Percentiles rank a stretch among this genome's conserved stretches.
These are phyloP conservation scores for Tenebrio molitor DNA, from an alignment of 1,140 invertebrate genomes.

Conservation along the genomic window DNA sequence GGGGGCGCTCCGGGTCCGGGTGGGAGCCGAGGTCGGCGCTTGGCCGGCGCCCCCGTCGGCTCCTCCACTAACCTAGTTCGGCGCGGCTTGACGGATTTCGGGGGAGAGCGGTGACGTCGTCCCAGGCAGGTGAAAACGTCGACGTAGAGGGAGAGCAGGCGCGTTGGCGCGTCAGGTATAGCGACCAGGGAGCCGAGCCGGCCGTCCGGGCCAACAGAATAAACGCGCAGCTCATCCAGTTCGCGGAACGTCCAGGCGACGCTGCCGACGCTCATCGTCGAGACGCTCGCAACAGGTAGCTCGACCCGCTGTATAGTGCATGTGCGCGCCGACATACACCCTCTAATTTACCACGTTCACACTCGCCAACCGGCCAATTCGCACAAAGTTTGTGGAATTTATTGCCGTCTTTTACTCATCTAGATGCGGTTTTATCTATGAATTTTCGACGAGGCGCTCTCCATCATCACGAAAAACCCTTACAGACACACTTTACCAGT, in stretches of 20 bases:
- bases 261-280: slow-evolving; percentile 43
- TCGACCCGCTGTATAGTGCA: slow-evolving; percentile 27
- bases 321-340: slow-evolving; percentile 36
- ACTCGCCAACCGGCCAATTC: slow-evolving; percentile 10
- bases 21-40: too few species aligned
- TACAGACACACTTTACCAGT: neutral
- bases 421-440: neutral
- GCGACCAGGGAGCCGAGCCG: slow-evolving; percentile 50
- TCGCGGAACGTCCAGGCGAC: slow-evolving; percentile 39
- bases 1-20: too few species aligned
- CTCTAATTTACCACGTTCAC: neutral
- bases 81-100: slow-evolving; percentile 15
- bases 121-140: slow-evolving; percentile 51
- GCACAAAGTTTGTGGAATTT: neutral
- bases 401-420: neutral
- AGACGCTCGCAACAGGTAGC: slow-evolving; percentile 57
- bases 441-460: too few species aligned
- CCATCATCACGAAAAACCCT: neutral
- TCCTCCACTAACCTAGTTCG: slow-evolving; percentile 50
- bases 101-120: neutral
- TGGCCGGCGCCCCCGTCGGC: too few species aligned
- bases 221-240: slow-evolving; percentile 54
- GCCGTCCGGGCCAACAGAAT: slow-evolving; percentile 55
- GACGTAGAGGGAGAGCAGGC: slow-evolving; percentile 48
- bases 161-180: slow-evolving; percentile 49